Evolutionary conservation across 2,113 vertebrate species (phyloP).

Genomic region (Seriola aureovittata): DNA sequence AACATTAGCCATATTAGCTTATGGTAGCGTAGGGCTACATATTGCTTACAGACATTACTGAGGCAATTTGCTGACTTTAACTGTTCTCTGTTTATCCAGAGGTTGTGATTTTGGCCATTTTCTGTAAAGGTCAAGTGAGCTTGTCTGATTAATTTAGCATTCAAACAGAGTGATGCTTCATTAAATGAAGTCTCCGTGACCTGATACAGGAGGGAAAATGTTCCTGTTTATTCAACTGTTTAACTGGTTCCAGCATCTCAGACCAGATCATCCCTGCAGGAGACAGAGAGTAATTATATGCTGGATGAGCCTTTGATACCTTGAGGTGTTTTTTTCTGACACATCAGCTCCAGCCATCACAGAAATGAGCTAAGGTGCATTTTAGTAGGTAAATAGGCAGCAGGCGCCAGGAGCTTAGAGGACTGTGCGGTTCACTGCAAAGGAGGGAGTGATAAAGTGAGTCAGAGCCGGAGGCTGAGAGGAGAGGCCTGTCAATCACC

Average conservation of each 20-base stretch:
- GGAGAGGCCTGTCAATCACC: constrained; percentile 64
- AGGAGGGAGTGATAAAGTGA: constrained; percentile 57
- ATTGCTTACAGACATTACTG: not conserved
- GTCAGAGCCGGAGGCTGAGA: constrained; percentile 25
- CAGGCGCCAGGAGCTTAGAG: constrained; percentile 61
- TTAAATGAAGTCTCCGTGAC: constrained; percentile 19
- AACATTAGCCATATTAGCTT: not conserved
- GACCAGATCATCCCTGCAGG: constrained; percentile 55
- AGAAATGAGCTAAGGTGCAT: constrained; percentile 66
- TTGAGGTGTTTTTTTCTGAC: constrained; percentile 23
- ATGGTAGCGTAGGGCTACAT: not conserved
- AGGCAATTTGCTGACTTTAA: not conserved
- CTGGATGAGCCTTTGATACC: constrained; percentile 58
- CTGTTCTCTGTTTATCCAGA: not conserved
- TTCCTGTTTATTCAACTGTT: constrained; percentile 45
- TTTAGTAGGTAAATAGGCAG: constrained; percentile 61
- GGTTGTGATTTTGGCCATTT: not conserved
- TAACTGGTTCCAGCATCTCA: constrained; percentile 59
- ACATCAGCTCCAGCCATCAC: constrained; percentile 53
- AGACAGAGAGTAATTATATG: constrained; percentile 66
- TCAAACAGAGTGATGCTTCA: not conserved
- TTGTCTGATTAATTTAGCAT: not conserved
- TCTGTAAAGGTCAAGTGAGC: not conserved
- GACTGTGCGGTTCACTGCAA: constrained; percentile 53
- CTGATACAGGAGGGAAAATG: constrained; percentile 14